These are phyloP conservation scores for Seriola rivoliana DNA, from an alignment of 2,113 vertebrate species.

Conservation along the genomic window DNA sequence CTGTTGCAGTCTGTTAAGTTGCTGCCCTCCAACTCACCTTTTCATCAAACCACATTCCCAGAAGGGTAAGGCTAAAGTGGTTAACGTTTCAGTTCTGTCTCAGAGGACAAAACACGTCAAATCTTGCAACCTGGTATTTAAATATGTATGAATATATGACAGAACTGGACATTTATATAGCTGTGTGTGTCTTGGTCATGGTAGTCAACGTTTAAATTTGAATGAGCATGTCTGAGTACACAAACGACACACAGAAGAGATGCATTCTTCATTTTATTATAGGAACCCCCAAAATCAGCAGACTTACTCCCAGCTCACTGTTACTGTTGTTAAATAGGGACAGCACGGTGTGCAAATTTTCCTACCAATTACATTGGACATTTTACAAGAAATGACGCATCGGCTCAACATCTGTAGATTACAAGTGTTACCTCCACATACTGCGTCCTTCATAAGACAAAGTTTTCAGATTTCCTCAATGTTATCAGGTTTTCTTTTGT, in stretches of 20 bases:
- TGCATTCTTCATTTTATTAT: too few relatives aligned
- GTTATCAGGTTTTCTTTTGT: too few relatives aligned
- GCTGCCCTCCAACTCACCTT: slow-evolving; percentile 18
- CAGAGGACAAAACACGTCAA: neutral
- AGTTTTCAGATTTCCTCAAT: too few relatives aligned
- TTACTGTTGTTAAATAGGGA: too few relatives aligned
- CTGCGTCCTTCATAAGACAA: too few relatives aligned
- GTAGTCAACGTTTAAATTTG: slow-evolving; percentile 18
- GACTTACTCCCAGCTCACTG: too few relatives aligned
- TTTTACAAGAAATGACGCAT: too few relatives aligned
- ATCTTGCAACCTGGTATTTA: slow-evolving; percentile 17
- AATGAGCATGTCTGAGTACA: slow-evolving; percentile 12
- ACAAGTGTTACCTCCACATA: too few relatives aligned
- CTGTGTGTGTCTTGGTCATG: neutral
- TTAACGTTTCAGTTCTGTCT: neutral
- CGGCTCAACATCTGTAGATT: too few relatives aligned
- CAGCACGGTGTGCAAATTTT: too few relatives aligned
- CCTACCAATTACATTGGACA: too few relatives aligned
- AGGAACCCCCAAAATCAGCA: too few relatives aligned
- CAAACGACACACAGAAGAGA: neutral
- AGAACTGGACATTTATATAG: slow-evolving; percentile 13
- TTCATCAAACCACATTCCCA: slow-evolving; percentile 5
- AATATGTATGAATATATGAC: slow-evolving; percentile 33
- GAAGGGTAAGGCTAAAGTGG: neutral
- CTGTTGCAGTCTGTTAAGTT: neutral